Evolutionary conservation across 2,113 vertebrate genomes (phyloP).

Genomic region (Psittacula cyanocephala): DNA sequence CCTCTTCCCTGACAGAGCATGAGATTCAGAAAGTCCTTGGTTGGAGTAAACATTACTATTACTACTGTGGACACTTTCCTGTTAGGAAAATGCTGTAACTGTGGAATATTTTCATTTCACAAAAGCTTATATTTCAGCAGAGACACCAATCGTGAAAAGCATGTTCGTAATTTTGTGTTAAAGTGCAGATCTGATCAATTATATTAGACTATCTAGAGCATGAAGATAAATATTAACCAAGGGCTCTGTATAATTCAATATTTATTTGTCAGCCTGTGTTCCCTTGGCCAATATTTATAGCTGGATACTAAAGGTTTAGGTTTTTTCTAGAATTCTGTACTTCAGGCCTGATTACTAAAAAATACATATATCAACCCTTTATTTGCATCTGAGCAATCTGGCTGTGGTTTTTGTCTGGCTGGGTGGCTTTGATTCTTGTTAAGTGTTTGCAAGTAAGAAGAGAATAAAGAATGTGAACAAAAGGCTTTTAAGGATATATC

Average conservation of each 20-base stretch:
- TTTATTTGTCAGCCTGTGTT: not conserved
- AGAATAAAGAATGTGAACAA: slow-evolving; percentile 29
- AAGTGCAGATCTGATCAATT: not conserved
- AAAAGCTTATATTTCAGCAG: not conserved
- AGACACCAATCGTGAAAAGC: not conserved
- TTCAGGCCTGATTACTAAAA: slow-evolving; percentile 20
- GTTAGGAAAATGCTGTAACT: not conserved
- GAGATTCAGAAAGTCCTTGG: too few relatives aligned
- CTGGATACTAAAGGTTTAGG: not conserved
- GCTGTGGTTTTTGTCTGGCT: not conserved
- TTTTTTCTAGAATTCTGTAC: not conserved
- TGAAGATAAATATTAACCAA: not conserved
- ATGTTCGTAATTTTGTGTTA: not conserved
- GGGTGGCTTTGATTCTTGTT: slow-evolving; percentile 26
- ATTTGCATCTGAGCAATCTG: slow-evolving; percentile 49
- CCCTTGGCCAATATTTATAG: not conserved
- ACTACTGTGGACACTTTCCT: not conserved
- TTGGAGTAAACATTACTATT: too few relatives aligned
- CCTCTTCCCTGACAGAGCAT: too few relatives aligned
- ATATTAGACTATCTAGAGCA: not conserved
- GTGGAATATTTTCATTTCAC: not conserved
- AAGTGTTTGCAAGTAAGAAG: slow-evolving; percentile 43
- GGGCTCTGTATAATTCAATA: not conserved
- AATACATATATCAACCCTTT: not conserved
- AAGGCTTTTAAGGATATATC: slow-evolving; percentile 38